Percentiles rank a stretch among this genome's conserved stretches.
Conservation (phyloP, 2,888 invertebrate species). For the Drosophila pullipes region DNA sequence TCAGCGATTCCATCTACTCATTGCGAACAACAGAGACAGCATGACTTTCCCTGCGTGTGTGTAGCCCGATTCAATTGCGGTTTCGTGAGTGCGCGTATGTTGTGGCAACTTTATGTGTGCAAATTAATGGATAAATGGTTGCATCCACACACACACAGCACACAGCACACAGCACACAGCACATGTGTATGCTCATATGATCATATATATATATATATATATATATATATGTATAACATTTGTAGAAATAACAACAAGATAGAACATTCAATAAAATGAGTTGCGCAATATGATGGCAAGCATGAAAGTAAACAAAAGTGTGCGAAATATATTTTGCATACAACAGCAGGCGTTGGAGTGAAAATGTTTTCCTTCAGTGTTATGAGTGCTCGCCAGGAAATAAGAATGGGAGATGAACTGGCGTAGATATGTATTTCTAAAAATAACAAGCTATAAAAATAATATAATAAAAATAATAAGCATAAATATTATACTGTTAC, state of each 20-base stretch:
- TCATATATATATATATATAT: constrained; percentile 5
- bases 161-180: constrained; percentile 5
- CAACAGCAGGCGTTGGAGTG: constrained; percentile 11
- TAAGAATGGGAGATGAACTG: background rate
- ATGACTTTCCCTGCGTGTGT: constrained; percentile 5
- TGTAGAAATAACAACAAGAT: constrained; percentile 26
- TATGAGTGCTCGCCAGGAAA: background rate
- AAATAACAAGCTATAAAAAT: background rate
- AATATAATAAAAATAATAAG: too few relatives aligned
- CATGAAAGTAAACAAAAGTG: constrained; percentile 57
- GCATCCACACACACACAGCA: constrained; percentile 27
- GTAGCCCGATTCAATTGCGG: constrained; percentile 63
- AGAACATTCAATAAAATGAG: constrained; percentile 20
- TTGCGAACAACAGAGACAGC: constrained; percentile 20
- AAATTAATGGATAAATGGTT: constrained; percentile 77
- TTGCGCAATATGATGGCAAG: constrained; percentile 14
- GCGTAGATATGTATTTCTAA: background rate
- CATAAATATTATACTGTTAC: background rate
- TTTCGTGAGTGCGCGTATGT: constrained; percentile 70
- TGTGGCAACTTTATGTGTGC: constrained; percentile 75
- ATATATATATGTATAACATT: constrained; percentile 21
- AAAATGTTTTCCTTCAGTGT: constrained; percentile 6
- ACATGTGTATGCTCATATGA: background rate
- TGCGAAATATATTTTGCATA: constrained; percentile 29
- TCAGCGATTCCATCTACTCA: constrained; percentile 42